Percentiles rank a stretch among this genome's conserved stretches.
Evolutionary conservation across 2,113 vertebrate genomes (phyloP).

Genomic region (Corvus hawaiiensis): DNA sequence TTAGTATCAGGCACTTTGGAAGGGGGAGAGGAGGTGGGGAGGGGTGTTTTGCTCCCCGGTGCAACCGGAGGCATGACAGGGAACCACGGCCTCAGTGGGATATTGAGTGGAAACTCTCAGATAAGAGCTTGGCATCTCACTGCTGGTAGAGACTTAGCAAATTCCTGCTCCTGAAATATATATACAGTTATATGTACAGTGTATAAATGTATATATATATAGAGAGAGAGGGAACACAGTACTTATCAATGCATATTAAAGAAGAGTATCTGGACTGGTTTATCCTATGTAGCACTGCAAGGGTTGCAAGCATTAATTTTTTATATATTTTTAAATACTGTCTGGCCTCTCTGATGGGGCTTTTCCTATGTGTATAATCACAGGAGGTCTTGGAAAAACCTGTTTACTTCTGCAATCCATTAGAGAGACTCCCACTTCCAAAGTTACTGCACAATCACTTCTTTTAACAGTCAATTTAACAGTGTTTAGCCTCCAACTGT

Average conservation of each 20-base stretch:
- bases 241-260: not conserved
- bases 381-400: not conserved
- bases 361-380: not conserved
- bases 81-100: not conserved
- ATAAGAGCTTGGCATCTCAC: not conserved
- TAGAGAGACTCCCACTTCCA: not conserved
- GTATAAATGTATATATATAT: rapidly evolving
- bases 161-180: not conserved
- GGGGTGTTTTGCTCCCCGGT: not conserved
- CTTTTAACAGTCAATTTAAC: constrained; percentile 5
- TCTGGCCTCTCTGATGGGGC: not conserved
- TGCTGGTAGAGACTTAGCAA: not conserved
- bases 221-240: not conserved
- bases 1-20: not conserved
- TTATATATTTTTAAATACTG: not conserved
- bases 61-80: not conserved
- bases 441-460: not conserved
- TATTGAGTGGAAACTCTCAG: not conserved
- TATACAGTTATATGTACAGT: not conserved
- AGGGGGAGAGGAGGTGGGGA: not conserved
- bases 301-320: not conserved
- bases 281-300: not conserved
- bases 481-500: constrained; percentile 6
- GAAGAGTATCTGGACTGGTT: not conserved
- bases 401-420: not conserved